Evolutionary conservation across 2,888 invertebrate species (phyloP), one percentile per base, ranked within the genome.

Genomic region (Copidosoma aretas): DNA sequence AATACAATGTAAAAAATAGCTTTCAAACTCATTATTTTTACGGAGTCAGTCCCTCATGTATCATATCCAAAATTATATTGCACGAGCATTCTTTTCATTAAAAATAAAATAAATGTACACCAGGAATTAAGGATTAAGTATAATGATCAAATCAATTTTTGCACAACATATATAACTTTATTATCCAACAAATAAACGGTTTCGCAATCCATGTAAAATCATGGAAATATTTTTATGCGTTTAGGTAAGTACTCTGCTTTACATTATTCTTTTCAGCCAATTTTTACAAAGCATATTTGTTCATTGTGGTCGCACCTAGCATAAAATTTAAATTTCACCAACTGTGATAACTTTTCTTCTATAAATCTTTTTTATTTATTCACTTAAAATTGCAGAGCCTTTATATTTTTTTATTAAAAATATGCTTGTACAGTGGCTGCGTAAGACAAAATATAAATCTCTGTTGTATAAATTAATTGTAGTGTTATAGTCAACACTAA

Each of bases 361-460:
- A 41, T 19, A 56, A 57, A 22, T 43, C 51, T 58, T 56, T 15
- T 68, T 56, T 52, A 21, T 32, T 25, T 22, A 19, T 22, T 53
- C 51, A 52, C 32, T 69, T 69, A 61, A 69, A 67, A 59, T 64
- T 62, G 8, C 8, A 5, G 32, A n/a, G n/a, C n/a, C n/a, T n/a
- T 46, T 46, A 8, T 46, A 52, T 57, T 56, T 69, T 63, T 25
- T 22, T n/a, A 67, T 70, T 66, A n/a, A 60, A 73, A 68, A 69
- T 67, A 59, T 60, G 56, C 54, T 60, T 66, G 22, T 64, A 68
- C 53, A 66, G 64, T 60, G 15, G 21, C 19, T 63, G 53, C 46
- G 21, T 59, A 64, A 63, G 51, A 61, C 32, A 68, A 71, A 69
- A 71, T 71, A 71, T 57, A 68, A 66, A 68, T 68, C 54, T 68